Conservation (phyloP, 2,113 vertebrate genomes). For the Chaenogobius annularis region DNA sequence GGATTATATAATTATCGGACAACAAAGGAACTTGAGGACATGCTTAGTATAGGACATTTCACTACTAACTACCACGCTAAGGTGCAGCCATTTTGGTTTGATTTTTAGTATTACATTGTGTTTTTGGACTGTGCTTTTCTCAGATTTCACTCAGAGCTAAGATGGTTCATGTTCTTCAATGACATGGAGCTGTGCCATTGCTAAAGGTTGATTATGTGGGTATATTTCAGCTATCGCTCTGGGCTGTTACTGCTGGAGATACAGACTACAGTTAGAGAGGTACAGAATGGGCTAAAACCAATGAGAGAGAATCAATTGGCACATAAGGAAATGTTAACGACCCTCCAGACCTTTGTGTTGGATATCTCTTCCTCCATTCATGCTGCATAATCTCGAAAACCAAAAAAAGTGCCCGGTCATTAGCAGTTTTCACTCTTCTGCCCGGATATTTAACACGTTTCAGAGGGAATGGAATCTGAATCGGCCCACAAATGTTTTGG, state of each 20-base stretch:
- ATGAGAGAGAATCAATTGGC: slow-evolving; percentile 79
- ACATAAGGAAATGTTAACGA: slow-evolving; percentile 78
- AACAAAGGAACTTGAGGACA: no score
- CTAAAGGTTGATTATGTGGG: slow-evolving; percentile 89
- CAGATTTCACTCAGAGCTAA: slow-evolving; percentile 57
- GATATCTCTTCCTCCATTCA: slow-evolving; percentile 51
- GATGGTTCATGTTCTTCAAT: slow-evolving; percentile 77
- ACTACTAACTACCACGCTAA: no score
- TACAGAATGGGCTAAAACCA: slow-evolving; percentile 84
- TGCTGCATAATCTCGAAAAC: slow-evolving; percentile 31
- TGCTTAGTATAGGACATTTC: no score
- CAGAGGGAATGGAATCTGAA: slow-evolving; percentile 9
- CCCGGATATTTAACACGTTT: slow-evolving; percentile 15
- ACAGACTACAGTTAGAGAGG: slow-evolving; percentile 82
- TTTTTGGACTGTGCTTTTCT: background rate
- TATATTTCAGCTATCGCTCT: slow-evolving; percentile 89
- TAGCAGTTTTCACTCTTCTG: slow-evolving; percentile 16
- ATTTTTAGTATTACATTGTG: no score
- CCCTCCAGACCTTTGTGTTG: slow-evolving; percentile 73
- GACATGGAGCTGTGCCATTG: slow-evolving; percentile 91
- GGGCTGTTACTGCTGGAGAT: slow-evolving; percentile 87
- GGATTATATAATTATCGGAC: no score
- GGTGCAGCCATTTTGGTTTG: no score
- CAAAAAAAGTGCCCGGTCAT: slow-evolving; percentile 18
- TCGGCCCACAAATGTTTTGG: background rate